A percentile compares a stretch with the other conserved stretches of the same genome.
These are phyloP conservation scores for Yponomeuta malinellus DNA, from an alignment of 2,888 invertebrate species.

Conservation along the genomic window DNA sequence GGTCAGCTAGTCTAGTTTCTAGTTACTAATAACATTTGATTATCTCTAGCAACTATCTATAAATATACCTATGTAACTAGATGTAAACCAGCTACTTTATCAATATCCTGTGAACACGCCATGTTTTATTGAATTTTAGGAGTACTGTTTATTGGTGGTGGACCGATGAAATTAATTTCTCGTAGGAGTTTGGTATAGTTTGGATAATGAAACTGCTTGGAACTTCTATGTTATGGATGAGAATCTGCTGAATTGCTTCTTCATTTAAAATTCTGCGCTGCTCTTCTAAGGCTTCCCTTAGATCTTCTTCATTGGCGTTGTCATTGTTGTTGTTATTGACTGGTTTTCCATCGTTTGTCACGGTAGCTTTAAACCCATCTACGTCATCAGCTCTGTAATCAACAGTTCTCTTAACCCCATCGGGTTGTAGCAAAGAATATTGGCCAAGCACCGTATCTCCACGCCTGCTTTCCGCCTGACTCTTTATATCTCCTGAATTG, in stretches of 20 bases:
- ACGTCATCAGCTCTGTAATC: slow-evolving; percentile 73
- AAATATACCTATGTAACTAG: slow-evolving; percentile 11
- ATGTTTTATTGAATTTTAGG: neutral
- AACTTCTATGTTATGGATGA: neutral
- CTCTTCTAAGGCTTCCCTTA: neutral
- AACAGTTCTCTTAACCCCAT: slow-evolving; percentile 71
- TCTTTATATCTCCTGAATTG: slow-evolving; percentile 72
- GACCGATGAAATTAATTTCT: slow-evolving; percentile 15
- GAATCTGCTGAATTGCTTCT: neutral
- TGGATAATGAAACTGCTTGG: slow-evolving; percentile 15
- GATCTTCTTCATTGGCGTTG: slow-evolving; percentile 1
- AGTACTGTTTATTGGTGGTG: slow-evolving; percentile 10
- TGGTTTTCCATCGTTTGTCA: slow-evolving; percentile 50
- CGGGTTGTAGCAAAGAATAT: slow-evolving; percentile 71
- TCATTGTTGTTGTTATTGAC: slow-evolving; percentile 4
- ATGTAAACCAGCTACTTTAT: slow-evolving; percentile 10
- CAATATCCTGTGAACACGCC: neutral
- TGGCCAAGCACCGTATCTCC: slow-evolving; percentile 72
- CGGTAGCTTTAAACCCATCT: slow-evolving; percentile 72
- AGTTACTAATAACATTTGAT: slow-evolving; percentile 41
- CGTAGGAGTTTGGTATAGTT: slow-evolving; percentile 13
- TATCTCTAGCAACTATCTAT: slow-evolving; percentile 26
- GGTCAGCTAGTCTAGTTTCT: slow-evolving; percentile 42
- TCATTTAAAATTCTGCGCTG: neutral
- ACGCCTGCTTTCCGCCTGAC: slow-evolving; percentile 66